Base-by-base conservation (phyloP, 2,797 vertebrate species). In the Cuniculus paca region DNA sequence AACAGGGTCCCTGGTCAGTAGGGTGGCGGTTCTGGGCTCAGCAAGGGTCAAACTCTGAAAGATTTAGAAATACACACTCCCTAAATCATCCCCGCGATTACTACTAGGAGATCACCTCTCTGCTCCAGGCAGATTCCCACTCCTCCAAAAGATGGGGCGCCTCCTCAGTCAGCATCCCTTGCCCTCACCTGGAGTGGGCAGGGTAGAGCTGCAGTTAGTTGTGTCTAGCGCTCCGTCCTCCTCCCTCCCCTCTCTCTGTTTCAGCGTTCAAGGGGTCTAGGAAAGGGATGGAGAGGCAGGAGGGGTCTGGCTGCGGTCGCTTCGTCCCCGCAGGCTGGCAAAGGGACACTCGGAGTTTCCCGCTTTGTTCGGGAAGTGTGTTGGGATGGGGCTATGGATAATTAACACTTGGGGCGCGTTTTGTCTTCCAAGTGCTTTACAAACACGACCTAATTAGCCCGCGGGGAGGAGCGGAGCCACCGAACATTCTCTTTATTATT, bases 351-450 rank as follows among this genome's bases (percentile, higher is more conserved):
- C 6, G 4, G 0, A 77, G 72, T 65, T 96, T 39, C n/a, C 31
- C 0, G 39, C 6, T n/a, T 72, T 26, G 88, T 34, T 87, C 2
- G 0, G 63, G 56, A 94, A 90, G 88, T 54, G 2, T 78, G 68
- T 60, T 79, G 97, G 97, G 96, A 96, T 48, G 12, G 34, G 89
- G 89, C 91, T 97, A 97, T 94, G 50, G 91, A 97, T 96, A 93
- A 96, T 97, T 88, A 96, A 94, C 95, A 97, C 96, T 92, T 79
- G 91, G 91, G 92, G 96, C 80, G 70, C 52, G 72, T 97, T 97
- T 97, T 97, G 96, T 96, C 96, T 97, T 97, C 96, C 48, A 95
- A 97, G 95, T 96, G 87, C 95, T 97, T 97, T 97, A 97, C 97
- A 97, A 97, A 97, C 91, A 93, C 88, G 91, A 96, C 93, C 97